Conservation (phyloP, 2,888 invertebrate genomes). For the Cordilura impudica region DNA sequence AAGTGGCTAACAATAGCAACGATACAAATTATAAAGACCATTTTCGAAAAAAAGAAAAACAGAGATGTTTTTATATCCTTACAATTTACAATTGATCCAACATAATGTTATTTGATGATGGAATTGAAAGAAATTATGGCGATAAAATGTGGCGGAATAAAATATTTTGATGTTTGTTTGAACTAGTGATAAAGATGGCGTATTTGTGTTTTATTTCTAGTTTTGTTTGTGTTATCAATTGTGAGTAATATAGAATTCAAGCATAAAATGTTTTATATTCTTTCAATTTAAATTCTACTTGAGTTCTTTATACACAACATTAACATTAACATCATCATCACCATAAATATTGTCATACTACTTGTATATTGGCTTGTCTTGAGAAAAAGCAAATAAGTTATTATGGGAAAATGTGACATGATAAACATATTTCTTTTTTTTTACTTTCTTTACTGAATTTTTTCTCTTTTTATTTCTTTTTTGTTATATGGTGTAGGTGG, state of each 20-base stretch:
- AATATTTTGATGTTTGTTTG: slow-evolving; percentile 28
- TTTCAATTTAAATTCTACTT: background rate
- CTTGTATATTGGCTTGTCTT: slow-evolving; percentile 52
- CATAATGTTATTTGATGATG: slow-evolving; percentile 20
- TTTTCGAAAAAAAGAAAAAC: background rate
- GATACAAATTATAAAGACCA: background rate
- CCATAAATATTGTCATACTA: background rate
- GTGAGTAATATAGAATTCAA: slow-evolving; percentile 33
- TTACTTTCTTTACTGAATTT: slow-evolving; percentile 11
- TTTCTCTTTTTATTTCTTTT: too few species aligned
- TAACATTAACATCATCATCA: background rate
- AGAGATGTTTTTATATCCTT: background rate
- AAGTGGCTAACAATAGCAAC: background rate
- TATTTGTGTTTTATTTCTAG: slow-evolving; percentile 4
- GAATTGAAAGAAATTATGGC: slow-evolving; percentile 13
- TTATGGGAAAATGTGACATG: slow-evolving; percentile 74
- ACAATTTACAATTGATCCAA: background rate
- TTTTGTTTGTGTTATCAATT: slow-evolving; percentile 39
- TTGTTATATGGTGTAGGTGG: too few species aligned
- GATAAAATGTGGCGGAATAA: slow-evolving; percentile 10
- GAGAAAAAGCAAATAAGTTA: slow-evolving; percentile 70
- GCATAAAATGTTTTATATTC: background rate
- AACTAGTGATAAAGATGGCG: slow-evolving; percentile 21
- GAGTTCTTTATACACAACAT: background rate
- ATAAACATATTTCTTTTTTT: slow-evolving; percentile 67